phyloP scores from a whole-genome alignment of 2,797 vertebrate species.

The Triplophysa yarkandensis region DNA sequence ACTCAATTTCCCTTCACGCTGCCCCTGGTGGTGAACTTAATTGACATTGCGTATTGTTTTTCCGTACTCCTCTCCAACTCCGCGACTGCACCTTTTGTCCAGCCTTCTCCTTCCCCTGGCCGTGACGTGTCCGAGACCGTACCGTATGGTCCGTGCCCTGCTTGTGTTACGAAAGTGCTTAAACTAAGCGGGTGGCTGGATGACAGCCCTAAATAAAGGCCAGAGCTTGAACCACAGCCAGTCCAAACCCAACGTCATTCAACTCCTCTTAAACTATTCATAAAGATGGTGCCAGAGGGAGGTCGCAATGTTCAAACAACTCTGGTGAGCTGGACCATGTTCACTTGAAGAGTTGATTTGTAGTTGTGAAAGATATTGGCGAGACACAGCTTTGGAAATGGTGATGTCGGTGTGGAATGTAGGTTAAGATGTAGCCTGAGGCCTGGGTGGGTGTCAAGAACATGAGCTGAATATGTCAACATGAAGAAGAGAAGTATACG shows the following conservation, averaged over 20 bases:
- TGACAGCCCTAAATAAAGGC: constrained; percentile 61
- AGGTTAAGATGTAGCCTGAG: not conserved
- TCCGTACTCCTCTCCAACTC: constrained; percentile 40
- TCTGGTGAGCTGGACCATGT: constrained; percentile 10
- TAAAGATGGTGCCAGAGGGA: constrained; percentile 69
- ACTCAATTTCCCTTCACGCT: constrained; percentile 67
- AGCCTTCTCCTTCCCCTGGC: constrained; percentile 40
- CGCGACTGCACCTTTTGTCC: constrained; percentile 19
- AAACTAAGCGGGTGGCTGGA: constrained; percentile 56
- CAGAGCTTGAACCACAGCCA: constrained; percentile 70
- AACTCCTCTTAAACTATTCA: constrained; percentile 81
- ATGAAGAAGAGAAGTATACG: not conserved
- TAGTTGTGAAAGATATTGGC: not conserved
- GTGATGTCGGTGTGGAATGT: not conserved
- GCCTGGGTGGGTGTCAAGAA: not conserved
- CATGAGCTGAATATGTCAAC: not conserved
- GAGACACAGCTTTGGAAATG: not conserved
- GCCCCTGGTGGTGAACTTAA: constrained; percentile 66
- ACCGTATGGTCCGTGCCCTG: constrained; percentile 36
- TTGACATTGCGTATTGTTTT: constrained; percentile 71
- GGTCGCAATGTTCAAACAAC: constrained; percentile 49
- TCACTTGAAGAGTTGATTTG: not conserved
- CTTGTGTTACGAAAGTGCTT: constrained; percentile 57
- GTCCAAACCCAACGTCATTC: constrained; percentile 70
- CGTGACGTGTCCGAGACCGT: not conserved